Conservation (phyloP, 2,797 vertebrate genomes). For the Eulemur mongoz region DNA sequence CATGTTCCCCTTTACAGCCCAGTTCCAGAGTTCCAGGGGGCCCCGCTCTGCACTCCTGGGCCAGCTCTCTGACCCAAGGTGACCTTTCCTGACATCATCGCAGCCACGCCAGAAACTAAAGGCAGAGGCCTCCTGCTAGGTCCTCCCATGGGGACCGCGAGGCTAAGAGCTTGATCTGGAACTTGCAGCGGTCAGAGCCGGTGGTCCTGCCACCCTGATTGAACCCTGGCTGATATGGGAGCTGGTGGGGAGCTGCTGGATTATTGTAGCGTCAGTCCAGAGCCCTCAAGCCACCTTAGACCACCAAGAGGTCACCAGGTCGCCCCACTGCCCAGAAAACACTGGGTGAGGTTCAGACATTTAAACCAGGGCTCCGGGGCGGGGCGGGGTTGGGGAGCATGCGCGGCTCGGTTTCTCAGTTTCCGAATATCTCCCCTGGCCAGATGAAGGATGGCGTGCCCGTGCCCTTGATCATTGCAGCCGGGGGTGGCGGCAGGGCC, state of each 20-base stretch:
- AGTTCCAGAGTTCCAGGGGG: background rate
- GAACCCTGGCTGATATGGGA: background rate
- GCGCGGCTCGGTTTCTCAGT: background rate
- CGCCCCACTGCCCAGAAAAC: background rate
- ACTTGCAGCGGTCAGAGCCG: background rate
- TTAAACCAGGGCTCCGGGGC: background rate
- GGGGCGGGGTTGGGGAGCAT: background rate
- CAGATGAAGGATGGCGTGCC: slow-evolving; percentile 92
- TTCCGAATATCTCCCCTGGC: slow-evolving; percentile 73
- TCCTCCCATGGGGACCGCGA: background rate
- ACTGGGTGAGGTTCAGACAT: background rate
- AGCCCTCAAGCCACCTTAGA: background rate
- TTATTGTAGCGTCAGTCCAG: too few species aligned
- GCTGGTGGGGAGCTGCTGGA: background rate
- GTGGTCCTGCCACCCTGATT: background rate
- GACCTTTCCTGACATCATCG: background rate
- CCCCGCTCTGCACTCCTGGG: background rate
- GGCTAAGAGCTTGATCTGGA: background rate
- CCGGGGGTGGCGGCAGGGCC: slow-evolving; percentile 95
- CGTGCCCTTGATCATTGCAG: slow-evolving; percentile 93
- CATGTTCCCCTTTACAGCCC: background rate
- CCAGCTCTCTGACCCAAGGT: background rate
- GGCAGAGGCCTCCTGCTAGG: background rate
- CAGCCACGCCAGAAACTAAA: background rate
- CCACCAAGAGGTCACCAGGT: background rate